These are phyloP conservation scores for Gymnobelideus leadbeateri DNA, from an alignment of 2,113 vertebrate species.

Conservation along the genomic window DNA sequence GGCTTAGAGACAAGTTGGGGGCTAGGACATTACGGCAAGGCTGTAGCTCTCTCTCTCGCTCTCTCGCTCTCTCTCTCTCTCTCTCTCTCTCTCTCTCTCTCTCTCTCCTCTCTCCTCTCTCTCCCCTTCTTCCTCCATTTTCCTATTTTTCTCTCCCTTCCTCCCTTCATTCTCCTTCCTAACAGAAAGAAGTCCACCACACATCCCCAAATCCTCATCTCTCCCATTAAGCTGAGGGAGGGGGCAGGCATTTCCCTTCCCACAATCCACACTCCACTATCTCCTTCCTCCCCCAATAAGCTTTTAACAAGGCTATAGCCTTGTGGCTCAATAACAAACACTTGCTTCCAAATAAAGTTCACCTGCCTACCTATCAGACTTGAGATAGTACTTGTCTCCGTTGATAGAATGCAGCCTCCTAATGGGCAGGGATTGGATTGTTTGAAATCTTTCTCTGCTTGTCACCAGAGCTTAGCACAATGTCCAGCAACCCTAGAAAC, in stretches of 20 bases:
- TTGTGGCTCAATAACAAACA: not conserved
- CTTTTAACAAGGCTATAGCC: not conserved
- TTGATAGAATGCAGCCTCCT: not conserved
- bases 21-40: too few relatives aligned
- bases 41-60: too few relatives aligned
- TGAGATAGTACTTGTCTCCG: not conserved
- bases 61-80: not conserved
- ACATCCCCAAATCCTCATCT: not conserved
- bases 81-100: too few relatives aligned
- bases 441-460: not conserved
- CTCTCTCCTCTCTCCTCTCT: not conserved
- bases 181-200: not conserved
- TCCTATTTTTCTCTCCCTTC: not conserved
- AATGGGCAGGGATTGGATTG: not conserved
- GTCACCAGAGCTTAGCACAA: not conserved
- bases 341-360: not conserved
- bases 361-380: not conserved
- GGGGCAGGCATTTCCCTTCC: not conserved
- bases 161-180: not conserved
- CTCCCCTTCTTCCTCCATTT: not conserved
- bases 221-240: not conserved
- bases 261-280: not conserved
- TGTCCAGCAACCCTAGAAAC: not conserved
- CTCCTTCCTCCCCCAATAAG: conserved; percentile 18
- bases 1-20: not conserved